Evolutionary conservation across 2,113 vertebrate genomes (phyloP).

Genomic region (Oreochromis tanganicae): DNA sequence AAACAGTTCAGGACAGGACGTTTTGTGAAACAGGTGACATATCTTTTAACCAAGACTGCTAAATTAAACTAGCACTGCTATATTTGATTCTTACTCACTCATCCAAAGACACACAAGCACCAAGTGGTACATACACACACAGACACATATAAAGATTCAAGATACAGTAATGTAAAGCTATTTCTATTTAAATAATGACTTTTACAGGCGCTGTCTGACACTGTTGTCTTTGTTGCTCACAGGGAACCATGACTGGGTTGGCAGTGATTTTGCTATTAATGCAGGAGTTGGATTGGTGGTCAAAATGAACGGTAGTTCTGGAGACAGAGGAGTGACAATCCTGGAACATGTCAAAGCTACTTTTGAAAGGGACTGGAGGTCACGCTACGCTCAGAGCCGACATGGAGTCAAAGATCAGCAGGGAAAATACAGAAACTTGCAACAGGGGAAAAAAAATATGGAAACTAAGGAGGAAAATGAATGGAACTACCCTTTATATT

Average conservation of each 20-base stretch:
- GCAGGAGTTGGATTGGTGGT: constrained; percentile 85
- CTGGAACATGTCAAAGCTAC: constrained; percentile 80
- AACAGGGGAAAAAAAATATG: background rate
- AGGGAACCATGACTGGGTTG: constrained; percentile 91
- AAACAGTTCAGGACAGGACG: background rate
- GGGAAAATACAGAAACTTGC: constrained; percentile 22
- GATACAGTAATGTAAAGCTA: background rate
- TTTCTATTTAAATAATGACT: background rate
- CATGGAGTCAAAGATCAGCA: constrained; percentile 45
- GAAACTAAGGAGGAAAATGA: constrained; percentile 5
- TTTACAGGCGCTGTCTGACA: background rate
- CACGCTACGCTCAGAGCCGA: constrained; percentile 79
- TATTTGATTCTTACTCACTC: background rate
- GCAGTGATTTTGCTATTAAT: constrained; percentile 82
- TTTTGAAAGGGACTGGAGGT: constrained; percentile 89
- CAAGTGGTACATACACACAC: background rate
- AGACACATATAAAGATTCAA: background rate
- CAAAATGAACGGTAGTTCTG: constrained; percentile 63
- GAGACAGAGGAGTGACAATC: constrained; percentile 67
- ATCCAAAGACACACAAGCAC: background rate
- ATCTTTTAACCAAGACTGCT: background rate
- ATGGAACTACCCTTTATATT: constrained; percentile 22
- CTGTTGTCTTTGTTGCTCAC: background rate
- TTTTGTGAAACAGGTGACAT: rapidly evolving
- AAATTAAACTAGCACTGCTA: background rate